Conservation (phyloP, 2,888 invertebrate species). For the Tetheella fluctuosa region DNA sequence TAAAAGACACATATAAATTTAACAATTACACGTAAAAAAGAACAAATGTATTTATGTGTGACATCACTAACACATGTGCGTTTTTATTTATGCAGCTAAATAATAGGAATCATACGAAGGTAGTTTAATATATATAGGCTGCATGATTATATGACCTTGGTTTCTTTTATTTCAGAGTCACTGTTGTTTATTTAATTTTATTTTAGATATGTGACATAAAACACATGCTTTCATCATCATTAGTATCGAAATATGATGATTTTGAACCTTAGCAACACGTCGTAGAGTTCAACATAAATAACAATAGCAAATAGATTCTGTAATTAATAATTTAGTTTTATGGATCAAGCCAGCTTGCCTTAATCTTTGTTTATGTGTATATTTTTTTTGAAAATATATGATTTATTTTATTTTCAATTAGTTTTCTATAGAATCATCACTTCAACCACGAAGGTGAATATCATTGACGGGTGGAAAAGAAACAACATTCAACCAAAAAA, state of each 20-base stretch:
- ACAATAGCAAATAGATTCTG: not conserved
- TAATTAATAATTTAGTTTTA: not conserved
- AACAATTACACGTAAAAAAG: constrained; percentile 22
- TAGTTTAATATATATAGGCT: constrained; percentile 63
- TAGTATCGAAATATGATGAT: not conserved
- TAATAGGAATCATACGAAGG: constrained; percentile 85
- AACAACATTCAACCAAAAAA: not conserved
- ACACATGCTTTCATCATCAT: not conserved
- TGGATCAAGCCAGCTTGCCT: constrained; percentile 5
- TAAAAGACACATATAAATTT: constrained; percentile 19
- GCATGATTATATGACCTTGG: constrained; percentile 44
- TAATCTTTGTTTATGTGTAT: not conserved
- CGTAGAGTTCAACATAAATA: not conserved
- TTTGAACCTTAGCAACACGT: not conserved
- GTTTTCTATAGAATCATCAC: not conserved
- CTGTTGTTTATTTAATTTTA: not conserved
- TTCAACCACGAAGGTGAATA: not conserved
- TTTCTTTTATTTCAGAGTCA: not conserved
- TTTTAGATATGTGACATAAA: not conserved
- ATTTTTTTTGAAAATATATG: not conserved
- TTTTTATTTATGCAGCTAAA: constrained; percentile 85
- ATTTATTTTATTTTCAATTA: not conserved
- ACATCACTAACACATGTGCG: constrained; percentile 75
- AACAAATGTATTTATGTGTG: constrained; percentile 35
- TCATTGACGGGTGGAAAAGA: not conserved